Evolutionary conservation across 2,888 invertebrate genomes (phyloP).

Genomic region (Acanthopleura granulata): DNA sequence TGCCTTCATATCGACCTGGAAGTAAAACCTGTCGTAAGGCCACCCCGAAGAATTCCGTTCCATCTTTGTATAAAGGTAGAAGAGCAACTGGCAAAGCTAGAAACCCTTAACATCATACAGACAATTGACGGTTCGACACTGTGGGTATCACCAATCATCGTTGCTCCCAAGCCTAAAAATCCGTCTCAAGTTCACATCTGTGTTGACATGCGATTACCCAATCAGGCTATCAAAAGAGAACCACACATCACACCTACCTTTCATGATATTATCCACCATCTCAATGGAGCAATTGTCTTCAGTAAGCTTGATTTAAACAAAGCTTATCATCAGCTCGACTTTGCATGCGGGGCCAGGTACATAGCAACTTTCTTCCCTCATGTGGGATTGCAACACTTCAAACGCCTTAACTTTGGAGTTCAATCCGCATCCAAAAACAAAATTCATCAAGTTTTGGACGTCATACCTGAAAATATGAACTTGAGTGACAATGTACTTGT

Average conservation of each 20-base stretch:
- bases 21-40: constrained; percentile 26
- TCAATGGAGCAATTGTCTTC: too few species aligned
- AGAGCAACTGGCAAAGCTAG: constrained; percentile 31
- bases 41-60: constrained; percentile 34
- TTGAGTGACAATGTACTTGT: too few species aligned
- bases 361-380: too few species aligned
- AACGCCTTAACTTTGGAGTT: too few species aligned
- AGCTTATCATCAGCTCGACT: too few species aligned
- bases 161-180: constrained; percentile 34
- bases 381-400: too few species aligned
- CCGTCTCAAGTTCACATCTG: constrained; percentile 36
- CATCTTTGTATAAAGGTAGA: constrained; percentile 32
- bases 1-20: constrained; percentile 27
- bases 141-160: constrained; percentile 43
- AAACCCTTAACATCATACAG: constrained; percentile 41
- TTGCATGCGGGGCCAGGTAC: too few species aligned
- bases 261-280: constrained; percentile 32
- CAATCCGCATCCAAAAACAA: too few species aligned
- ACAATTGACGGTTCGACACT: constrained; percentile 39
- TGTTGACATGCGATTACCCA: constrained; percentile 38
- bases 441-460: too few species aligned
- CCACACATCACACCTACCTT: constrained; percentile 37
- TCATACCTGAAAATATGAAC: too few species aligned
- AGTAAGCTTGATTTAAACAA: too few species aligned
- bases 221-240: constrained; percentile 36